Conservation (phyloP, 2,113 vertebrate species). For the Chaetodon trifascialis region DNA sequence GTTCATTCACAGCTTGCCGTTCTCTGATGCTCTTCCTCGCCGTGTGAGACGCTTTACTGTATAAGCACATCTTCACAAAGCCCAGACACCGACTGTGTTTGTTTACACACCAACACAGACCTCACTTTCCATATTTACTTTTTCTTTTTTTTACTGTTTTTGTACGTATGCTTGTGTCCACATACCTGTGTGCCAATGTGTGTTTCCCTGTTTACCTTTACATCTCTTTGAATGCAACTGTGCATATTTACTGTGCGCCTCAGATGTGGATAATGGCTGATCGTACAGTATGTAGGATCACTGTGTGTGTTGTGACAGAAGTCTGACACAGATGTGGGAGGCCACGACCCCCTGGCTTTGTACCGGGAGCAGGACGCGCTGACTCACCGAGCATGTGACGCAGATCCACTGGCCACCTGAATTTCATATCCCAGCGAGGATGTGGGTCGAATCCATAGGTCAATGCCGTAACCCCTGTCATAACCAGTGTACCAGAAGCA, state of each 20-base stretch:
- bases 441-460: conserved; percentile 45
- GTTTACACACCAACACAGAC: conserved; percentile 47
- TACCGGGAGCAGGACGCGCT: conserved; percentile 8
- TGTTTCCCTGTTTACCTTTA: conserved; percentile 20
- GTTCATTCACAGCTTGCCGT: conserved; percentile 64
- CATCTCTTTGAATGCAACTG: conserved; percentile 1
- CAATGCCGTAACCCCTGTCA: conserved; percentile 9
- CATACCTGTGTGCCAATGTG: conserved; percentile 12
- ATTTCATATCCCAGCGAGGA: conserved; percentile 32
- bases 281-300: background rate
- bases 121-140: conserved; percentile 42
- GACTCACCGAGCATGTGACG: conserved; percentile 35
- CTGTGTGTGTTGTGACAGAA: conserved; percentile 16
- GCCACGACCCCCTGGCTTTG: conserved; percentile 11
- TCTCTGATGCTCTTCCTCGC: conserved; percentile 49
- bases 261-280: conserved; percentile 14
- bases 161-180: conserved; percentile 18
- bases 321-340: conserved; percentile 35
- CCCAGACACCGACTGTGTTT: conserved; percentile 41
- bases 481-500: conserved; percentile 18
- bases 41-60: conserved; percentile 50
- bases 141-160: conserved; percentile 12
- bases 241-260: conserved; percentile 18
- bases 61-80: conserved; percentile 46
- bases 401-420: conserved; percentile 32